These are phyloP conservation scores for Nomada lathburiana DNA, from an alignment of 2,888 invertebrate genomes.

Conservation along the genomic window DNA sequence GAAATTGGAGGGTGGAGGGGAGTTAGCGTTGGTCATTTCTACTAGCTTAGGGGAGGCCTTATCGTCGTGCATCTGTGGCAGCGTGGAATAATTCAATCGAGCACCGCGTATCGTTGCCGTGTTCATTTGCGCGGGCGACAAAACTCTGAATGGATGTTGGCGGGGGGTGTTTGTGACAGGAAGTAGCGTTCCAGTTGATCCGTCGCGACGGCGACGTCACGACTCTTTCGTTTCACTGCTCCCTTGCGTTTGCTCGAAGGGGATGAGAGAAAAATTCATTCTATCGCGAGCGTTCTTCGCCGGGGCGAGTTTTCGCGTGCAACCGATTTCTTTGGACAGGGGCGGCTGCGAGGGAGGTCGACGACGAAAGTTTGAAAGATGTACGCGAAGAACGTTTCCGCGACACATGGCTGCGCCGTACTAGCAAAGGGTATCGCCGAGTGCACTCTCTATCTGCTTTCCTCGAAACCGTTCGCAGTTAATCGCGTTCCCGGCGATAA, in stretches of 20 bases:
- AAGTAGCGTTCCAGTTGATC: slow-evolving; percentile 36
- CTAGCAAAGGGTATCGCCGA: not conserved
- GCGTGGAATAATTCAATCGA: too few species aligned
- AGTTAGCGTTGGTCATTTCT: too few species aligned
- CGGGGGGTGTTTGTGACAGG: slow-evolving; percentile 33
- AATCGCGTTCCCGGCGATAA: slow-evolving; percentile 18
- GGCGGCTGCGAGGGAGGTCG: too few species aligned
- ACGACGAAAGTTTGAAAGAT: too few species aligned
- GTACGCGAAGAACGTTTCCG: not conserved
- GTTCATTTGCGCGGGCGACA: slow-evolving; percentile 49
- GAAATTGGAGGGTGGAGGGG: too few species aligned
- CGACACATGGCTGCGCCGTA: not conserved
- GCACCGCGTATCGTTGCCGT: slow-evolving; percentile 31
- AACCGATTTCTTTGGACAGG: too few species aligned
- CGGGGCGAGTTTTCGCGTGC: too few species aligned
- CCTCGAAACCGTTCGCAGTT: not conserved
- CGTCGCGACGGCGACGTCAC: slow-evolving; percentile 21
- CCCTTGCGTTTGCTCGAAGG: not conserved
- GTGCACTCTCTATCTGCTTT: slow-evolving; percentile 2
- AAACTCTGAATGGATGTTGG: slow-evolving; percentile 1
- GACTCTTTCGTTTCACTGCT: not conserved
- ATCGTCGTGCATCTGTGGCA: too few species aligned
- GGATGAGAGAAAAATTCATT: not conserved
- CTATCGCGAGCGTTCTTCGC: too few species aligned
- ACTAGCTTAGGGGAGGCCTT: too few species aligned